These are phyloP conservation scores for Coluber constrictor DNA, from an alignment of 2,797 vertebrate species.

Conservation along the genomic window DNA sequence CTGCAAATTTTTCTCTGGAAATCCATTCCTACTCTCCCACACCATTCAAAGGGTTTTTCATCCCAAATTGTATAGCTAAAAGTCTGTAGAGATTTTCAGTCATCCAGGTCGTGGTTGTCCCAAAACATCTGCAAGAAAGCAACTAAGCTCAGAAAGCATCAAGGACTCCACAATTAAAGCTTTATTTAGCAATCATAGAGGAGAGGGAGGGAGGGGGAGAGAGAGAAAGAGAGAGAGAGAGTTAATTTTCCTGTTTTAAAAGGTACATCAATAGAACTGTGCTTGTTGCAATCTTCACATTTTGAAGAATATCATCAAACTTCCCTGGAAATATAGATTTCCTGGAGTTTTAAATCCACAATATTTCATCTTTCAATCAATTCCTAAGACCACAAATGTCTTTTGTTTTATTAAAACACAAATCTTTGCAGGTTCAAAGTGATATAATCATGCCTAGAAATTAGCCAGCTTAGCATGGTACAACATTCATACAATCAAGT, in stretches of 20 bases:
- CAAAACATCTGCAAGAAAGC: not conserved
- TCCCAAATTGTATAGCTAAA: too few species aligned
- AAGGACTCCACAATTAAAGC: not conserved
- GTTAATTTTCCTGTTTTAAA: not conserved
- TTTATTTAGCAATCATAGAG: not conserved
- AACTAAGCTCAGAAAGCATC: not conserved
- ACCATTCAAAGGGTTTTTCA: too few species aligned
- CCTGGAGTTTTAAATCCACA: not conserved
- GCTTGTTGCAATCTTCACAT: not conserved
- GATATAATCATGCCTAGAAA: not conserved
- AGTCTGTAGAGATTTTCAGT: too few species aligned
- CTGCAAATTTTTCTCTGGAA: too few species aligned
- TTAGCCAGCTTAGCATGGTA: not conserved
- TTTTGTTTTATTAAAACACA: not conserved
- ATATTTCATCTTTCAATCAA: not conserved
- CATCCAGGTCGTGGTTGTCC: too few species aligned
- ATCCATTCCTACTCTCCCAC: too few species aligned
- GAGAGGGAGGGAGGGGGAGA: too few species aligned
- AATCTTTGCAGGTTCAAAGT: not conserved
- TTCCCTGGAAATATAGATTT: not conserved
- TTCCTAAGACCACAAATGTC: not conserved
- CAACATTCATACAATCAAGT: not conserved
- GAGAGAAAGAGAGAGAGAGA: too few species aligned
- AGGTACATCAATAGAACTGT: not conserved
- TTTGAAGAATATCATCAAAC: not conserved